phyloP scores from a whole-genome alignment of 2,797 vertebrate genomes.

The Acanthurus leucopareius region DNA sequence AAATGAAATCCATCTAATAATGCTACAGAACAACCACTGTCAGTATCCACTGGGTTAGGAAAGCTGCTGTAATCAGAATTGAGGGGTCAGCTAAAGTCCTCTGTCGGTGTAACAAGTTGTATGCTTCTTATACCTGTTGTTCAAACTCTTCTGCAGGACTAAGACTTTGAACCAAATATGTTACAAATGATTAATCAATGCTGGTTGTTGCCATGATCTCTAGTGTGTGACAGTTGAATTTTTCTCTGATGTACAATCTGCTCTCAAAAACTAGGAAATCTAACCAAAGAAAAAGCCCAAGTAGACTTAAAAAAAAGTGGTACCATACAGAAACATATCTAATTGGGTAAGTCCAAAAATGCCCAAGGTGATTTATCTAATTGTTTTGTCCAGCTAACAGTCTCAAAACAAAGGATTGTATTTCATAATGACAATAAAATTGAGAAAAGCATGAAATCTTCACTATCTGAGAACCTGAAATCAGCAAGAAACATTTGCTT shows the following conservation, averaged over 20 bases:
- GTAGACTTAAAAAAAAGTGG: too few relatives aligned
- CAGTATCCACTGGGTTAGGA: not conserved
- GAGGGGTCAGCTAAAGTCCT: not conserved
- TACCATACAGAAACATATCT: too few relatives aligned
- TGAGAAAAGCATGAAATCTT: too few relatives aligned
- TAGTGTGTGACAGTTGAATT: not conserved
- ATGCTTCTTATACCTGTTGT: not conserved
- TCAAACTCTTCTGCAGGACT: not conserved
- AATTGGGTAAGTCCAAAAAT: too few relatives aligned
- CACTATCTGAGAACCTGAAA: too few relatives aligned
- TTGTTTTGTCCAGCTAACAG: too few relatives aligned
- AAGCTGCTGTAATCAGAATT: not conserved
- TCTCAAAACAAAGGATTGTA: too few relatives aligned
- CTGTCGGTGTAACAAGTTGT: not conserved
- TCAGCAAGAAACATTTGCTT: too few relatives aligned
- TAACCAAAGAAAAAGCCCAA: too few relatives aligned
- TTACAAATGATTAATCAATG: not conserved
- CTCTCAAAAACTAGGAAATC: too few relatives aligned
- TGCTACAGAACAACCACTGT: not conserved
- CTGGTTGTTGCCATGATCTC: slow-evolving; percentile 3
- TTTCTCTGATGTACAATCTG: not conserved
- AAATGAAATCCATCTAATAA: slow-evolving; percentile 11
- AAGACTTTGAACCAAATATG: not conserved
- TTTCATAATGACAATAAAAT: too few relatives aligned
- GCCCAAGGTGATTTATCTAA: too few relatives aligned